Percentiles rank a stretch among this genome's conserved stretches.
Evolutionary conservation across 2,797 vertebrate species (phyloP).

Genomic region (Sebastes oblongus): DNA sequence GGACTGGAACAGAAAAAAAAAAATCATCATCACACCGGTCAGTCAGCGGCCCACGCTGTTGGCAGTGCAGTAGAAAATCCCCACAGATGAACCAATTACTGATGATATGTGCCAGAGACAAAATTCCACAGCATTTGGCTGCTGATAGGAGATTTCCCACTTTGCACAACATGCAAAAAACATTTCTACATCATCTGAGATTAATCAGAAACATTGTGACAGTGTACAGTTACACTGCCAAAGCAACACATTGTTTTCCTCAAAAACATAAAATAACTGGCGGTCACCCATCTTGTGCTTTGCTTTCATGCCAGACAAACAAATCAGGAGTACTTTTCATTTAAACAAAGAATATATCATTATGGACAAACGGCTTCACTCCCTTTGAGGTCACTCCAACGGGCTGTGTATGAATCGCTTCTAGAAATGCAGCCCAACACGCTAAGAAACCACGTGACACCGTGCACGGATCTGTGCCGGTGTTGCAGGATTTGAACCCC

Average conservation of each 20-base stretch:
- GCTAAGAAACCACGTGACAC: neutral
- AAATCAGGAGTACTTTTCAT: neutral
- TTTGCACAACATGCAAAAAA: neutral
- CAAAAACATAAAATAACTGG: neutral
- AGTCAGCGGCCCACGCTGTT: neutral
- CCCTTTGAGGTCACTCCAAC: conserved; percentile 8
- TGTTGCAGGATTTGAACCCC: neutral
- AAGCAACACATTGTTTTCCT: neutral
- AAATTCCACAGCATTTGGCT: neutral
- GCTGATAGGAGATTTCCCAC: neutral
- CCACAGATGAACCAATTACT: neutral
- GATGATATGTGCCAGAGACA: neutral
- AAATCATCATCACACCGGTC: neutral
- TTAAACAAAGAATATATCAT: neutral
- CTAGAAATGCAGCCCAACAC: neutral
- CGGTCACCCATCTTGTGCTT: neutral
- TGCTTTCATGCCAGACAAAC: neutral
- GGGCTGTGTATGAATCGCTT: neutral
- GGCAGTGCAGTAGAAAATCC: neutral
- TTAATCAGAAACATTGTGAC: neutral
- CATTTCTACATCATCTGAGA: neutral
- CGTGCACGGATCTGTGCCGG: neutral
- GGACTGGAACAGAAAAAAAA: conserved; percentile 79
- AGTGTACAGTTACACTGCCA: neutral
- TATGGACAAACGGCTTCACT: neutral